Base-by-base conservation (phyloP, 2,113 vertebrate species). In the Leptobrachium leishanense region DNA sequence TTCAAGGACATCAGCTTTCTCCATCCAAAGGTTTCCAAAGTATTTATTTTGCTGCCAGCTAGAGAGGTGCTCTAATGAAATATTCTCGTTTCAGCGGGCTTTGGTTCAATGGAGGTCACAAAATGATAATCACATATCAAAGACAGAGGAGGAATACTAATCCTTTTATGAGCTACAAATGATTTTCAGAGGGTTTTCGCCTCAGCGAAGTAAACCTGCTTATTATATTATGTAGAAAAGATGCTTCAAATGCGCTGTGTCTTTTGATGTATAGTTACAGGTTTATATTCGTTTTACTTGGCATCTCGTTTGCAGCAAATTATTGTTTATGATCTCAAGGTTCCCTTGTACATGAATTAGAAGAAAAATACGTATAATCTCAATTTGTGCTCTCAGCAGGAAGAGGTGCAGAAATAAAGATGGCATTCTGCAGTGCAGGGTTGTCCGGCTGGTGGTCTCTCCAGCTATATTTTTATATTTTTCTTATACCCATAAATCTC, bases 141-240 rank as follows among this genome's bases (percentile, higher is more conserved):
- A 79, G 77, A 39, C 53, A 73, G 20, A 39, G 42, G 62, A 42
- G 70, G 39, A 73, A 73, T 54, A 13, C 50, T 79, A 73, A 79
- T 72, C 77, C 70, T 42, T 73, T 67, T 79, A 79, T 73, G 57
- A 64, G 59, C 54, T 79, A 72, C 77, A 79, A 72, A 79, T 79
- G 70, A 73, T 66, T 73, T 79, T 68, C 77, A 73, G 68, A 53
- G 67, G 63, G 41, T 11, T 68, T n/a, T n/a, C 7, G 40, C 15
- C 44, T 72, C 39, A 63, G 15, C 68, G 57, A 39, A 31, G 31
- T 5, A 41, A 72, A 31, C 10, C 40, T 43, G 44, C 68, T 31
- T 78, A 54, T 42, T 68, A 55, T 15, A 79, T 67, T 44, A 71
- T 9, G 15, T 68, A 43, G 69, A 57, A 43, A 43, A 46, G 44